Base-by-base conservation (phyloP, 2,888 invertebrate genomes). In the Melanchra persicariae region DNA sequence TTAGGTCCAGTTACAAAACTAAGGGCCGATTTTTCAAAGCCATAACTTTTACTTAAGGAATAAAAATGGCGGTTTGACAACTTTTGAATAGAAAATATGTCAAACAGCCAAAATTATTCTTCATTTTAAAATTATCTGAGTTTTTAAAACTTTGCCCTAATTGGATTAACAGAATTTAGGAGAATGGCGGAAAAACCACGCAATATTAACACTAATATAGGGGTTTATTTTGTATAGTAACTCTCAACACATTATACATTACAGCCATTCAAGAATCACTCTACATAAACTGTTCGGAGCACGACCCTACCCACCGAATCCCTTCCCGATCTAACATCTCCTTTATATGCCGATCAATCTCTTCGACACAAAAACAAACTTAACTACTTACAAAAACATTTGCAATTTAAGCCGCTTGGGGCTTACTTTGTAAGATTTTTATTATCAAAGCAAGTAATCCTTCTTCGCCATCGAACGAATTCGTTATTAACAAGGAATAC, bases 381-480 rank as follows among this genome's bases (percentile, higher is more conserved):
- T 79, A 70, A 74, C 67, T 75, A 78, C 74, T 80, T 74, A 61
- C 63, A 69, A 71, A 80, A 82, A 81, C 82, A 81, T 82, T 79
- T 78, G 69, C 68, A 70, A 68, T 75, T 67, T 70, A 82, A 82
- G 65, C 82, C 78, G 59, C 73, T 64, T 24, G 55, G 52, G 79
- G 72, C 79, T 80, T 69, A 79, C 82, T 86, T 86, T 85, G 81
- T 83, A 76, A 85, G 80, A 86, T 83, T 82, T 84, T 85, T 87
- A 74, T 69, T 77, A 69, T 85, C 83, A 83, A 84, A 82, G 80
- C 73, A 68, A 76, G 83, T 87, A 87, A 87, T 88, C 85, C 86
- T 83, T 82, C 87, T 84, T 79, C 78, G 74, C 83, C 70, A 85
- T 85, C 83, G 86, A 87, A 84, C 82, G 82, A 85, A 85, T 88